Evolutionary conservation across 2,888 invertebrate species (phyloP), one percentile per base, ranked within the genome.

Genomic region (Troides oblongomaculatus): DNA sequence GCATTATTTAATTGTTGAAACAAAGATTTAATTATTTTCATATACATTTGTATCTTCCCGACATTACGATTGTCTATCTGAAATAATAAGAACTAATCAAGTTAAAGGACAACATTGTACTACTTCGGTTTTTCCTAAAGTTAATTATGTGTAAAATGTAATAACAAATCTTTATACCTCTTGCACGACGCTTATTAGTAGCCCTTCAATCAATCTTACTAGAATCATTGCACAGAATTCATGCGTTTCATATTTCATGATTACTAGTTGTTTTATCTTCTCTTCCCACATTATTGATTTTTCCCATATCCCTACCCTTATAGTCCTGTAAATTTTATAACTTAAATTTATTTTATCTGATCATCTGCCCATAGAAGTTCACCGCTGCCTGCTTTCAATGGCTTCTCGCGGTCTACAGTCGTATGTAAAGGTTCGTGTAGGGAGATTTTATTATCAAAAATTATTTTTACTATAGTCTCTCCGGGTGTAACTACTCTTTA

Each of bases 291-390:
- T 77, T 6, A 87, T 84, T 0, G 94, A 91, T 43, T 90, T 87
- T 78, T 94, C 94, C 94, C 94, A 95, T 58, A 93, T 91, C 39
- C 90, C 90, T 58, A 89, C 87, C 75, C 95, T 85, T 18, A 94
- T 81, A 46, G 93, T 93, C 90, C 94, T 94, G 23, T 57, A 56
- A 59, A 67, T 12, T 30, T 64, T 57, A 25, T 53, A 63, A 14
- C 1, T 25, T 10, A 17, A 18, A 53, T 67, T 62, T 39, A 17
- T 56, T 8, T 30, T 30, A 30, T 30, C 30, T 30, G 4, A 30
- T 30, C 5, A 3, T 30, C 30, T 4, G 30, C 30, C 30, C 3
- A 30, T 30, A 30, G 30, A 30, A 3, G 30, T 30, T 5, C 30
- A 30, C 30, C 0, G 30, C 30, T 30, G 30, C 30, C 3, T 5